These are phyloP conservation scores for Nineta flava DNA, from an alignment of 2,888 invertebrate species.

Conservation along the genomic window DNA sequence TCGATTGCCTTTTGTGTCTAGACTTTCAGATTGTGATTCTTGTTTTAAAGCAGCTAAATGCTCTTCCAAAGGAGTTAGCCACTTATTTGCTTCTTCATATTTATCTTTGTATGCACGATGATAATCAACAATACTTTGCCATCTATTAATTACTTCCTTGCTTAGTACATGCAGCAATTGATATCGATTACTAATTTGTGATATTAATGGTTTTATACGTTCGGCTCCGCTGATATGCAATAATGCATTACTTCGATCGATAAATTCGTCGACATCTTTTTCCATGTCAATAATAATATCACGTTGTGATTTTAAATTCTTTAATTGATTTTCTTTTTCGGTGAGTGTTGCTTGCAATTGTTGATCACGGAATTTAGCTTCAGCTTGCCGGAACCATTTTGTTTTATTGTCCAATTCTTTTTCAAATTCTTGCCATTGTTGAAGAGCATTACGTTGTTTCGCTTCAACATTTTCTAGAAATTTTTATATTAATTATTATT, in stretches of 20 bases:
- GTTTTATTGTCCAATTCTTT: constrained; percentile 60
- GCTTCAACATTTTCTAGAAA: constrained; percentile 42
- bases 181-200: constrained; percentile 79
- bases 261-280: constrained; percentile 70
- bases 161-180: constrained; percentile 64
- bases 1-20: constrained; percentile 49
- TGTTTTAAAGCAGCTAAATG: constrained; percentile 48
- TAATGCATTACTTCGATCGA: constrained; percentile 76
- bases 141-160: constrained; percentile 73
- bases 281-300: constrained; percentile 67
- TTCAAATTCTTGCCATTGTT: constrained; percentile 82
- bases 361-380: constrained; percentile 74
- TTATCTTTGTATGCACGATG: constrained; percentile 65
- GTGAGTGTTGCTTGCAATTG: constrained; percentile 61
- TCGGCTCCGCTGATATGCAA: constrained; percentile 73
- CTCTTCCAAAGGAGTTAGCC: constrained; percentile 63
- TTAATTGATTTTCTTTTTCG: constrained; percentile 65
- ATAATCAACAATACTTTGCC: constrained; percentile 69
- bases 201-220: constrained; percentile 68
- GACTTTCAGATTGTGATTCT: constrained; percentile 37
- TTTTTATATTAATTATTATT: background rate
- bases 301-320: constrained; percentile 53
- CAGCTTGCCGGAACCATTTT: constrained; percentile 74
- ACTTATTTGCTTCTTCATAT: constrained; percentile 54
- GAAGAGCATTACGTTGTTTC: constrained; percentile 56